Conservation (phyloP, 2,113 vertebrate genomes). For the Malurus elegans region DNA sequence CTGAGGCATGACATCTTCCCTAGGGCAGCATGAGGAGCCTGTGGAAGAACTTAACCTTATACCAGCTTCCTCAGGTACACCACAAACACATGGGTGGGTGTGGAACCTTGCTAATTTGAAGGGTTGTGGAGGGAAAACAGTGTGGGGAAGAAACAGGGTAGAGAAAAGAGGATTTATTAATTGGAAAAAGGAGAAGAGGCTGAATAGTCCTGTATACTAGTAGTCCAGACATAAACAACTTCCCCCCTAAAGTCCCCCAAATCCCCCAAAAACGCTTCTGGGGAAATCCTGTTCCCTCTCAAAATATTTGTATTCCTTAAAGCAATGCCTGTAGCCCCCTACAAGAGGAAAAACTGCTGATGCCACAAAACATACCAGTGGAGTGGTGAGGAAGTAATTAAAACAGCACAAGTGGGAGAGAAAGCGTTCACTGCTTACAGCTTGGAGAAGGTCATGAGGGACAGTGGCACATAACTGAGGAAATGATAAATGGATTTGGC, state of each 20-base stretch:
- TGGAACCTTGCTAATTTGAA: background rate
- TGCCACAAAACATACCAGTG: background rate
- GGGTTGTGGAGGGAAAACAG: background rate
- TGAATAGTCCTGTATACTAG: background rate
- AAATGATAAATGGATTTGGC: conserved; percentile 50
- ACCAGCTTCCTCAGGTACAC: background rate
- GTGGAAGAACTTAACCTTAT: background rate
- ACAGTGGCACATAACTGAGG: conserved; percentile 10
- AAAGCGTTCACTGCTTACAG: background rate
- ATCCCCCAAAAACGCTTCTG: background rate
- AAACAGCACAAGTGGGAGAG: background rate
- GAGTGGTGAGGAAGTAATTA: background rate
- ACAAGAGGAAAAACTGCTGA: background rate
- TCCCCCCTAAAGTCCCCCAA: background rate
- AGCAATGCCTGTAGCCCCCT: background rate
- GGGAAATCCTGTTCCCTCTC: background rate
- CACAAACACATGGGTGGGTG: background rate
- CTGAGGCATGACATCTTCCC: background rate
- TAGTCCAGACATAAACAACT: background rate
- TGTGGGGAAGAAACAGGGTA: background rate
- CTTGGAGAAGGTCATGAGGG: background rate
- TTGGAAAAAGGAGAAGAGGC: background rate
- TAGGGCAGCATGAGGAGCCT: background rate
- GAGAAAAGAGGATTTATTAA: background rate
- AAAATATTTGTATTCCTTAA: background rate